Conservation (phyloP, 2,797 vertebrate species). For the Graptemys geographica region DNA sequence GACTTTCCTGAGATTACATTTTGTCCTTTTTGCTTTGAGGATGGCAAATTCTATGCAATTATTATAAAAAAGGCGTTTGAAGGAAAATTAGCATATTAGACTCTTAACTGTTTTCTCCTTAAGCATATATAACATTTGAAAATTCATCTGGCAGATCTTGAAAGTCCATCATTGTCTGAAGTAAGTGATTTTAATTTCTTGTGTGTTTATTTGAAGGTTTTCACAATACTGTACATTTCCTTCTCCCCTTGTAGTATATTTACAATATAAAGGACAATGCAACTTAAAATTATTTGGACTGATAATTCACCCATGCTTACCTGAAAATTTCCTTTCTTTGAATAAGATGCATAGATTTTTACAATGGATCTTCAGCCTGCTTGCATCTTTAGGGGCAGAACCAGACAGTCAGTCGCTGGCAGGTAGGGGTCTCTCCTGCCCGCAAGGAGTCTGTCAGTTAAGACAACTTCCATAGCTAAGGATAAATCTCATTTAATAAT, state of each 20-base stretch:
- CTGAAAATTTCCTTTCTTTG: neutral
- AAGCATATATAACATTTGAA: neutral
- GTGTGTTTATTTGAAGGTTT: neutral
- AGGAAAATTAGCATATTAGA: neutral
- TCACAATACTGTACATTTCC: neutral
- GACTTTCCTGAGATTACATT: rapidly evolving
- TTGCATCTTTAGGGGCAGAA: neutral
- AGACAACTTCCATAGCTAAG: neutral
- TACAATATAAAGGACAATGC: neutral
- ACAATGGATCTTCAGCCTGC: rapidly evolving
- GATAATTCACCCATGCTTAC: neutral
- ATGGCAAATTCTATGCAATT: neutral
- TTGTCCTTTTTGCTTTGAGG: neutral
- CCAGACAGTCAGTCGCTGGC: rapidly evolving
- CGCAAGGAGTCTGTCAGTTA: neutral
- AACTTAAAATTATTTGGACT: neutral
- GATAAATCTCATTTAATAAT: neutral
- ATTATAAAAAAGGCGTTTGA: neutral
- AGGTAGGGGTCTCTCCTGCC: neutral
- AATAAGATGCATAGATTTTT: rapidly evolving
- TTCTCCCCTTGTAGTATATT: neutral
- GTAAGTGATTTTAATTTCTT: neutral
- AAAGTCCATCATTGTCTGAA: neutral
- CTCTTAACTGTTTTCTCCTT: neutral
- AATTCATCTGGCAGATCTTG: neutral